phyloP scores from a whole-genome alignment of 2,113 vertebrate species.

The Sinocyclocheilus anshuiensis region DNA sequence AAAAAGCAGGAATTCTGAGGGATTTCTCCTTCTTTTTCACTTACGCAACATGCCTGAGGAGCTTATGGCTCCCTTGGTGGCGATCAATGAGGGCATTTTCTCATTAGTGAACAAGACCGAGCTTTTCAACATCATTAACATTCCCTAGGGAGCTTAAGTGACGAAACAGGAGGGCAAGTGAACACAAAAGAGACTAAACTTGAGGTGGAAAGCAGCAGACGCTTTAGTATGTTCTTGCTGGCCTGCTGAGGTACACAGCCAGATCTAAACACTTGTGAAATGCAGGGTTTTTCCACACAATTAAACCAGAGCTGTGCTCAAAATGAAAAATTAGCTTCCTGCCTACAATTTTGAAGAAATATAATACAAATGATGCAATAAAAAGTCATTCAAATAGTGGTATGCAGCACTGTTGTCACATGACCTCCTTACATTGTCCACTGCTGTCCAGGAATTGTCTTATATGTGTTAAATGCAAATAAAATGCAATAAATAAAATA shows the following conservation, averaged over 20 bases:
- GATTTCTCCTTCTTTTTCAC: background rate
- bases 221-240: background rate
- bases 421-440: background rate
- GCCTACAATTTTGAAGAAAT: background rate
- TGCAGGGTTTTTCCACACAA: background rate
- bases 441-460: background rate
- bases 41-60: constrained; percentile 18
- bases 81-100: constrained; percentile 33
- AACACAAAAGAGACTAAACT: constrained; percentile 22
- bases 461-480: background rate
- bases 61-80: constrained; percentile 21
- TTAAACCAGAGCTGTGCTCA: background rate
- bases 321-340: background rate
- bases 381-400: background rate
- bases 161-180: background rate
- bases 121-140: constrained; percentile 31
- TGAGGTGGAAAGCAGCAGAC: constrained; percentile 14
- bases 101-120: constrained; percentile 33
- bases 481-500: background rate
- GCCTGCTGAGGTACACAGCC: background rate
- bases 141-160: constrained; percentile 15
- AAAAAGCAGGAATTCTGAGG: background rate
- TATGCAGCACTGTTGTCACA: too few species aligned
- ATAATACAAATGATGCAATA: background rate
- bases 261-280: background rate